Base-by-base conservation (phyloP, 2,797 vertebrate genomes). In the Scomberomorus guttatus region DNA sequence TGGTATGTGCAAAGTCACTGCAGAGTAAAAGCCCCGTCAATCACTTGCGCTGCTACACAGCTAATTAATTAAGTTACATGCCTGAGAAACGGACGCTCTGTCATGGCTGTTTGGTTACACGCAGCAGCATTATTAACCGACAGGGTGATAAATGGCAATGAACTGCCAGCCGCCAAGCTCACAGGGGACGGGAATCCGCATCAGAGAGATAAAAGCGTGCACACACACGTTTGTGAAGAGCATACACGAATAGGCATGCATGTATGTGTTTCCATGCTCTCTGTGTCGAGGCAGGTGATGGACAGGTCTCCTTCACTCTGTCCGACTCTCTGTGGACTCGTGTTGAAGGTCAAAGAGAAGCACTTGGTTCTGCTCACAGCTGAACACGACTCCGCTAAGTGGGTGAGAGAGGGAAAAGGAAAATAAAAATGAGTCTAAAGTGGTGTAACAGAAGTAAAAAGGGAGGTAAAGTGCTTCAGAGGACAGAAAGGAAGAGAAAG, bases 1-100 rank as follows among this genome's bases (percentile, higher is more conserved):
- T 39, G 51, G 22, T 46, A 54, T 66, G 65, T 79, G 65, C 54
- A 69, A 34, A 85, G 65, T 80, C 58, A 46, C 82, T 63, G 67
- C 71, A 93, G 94, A 51, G 92, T 90, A 85, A 94, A 95, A 82
- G 93, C 92, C 89, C 86, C 87, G 85, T 90, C 89, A 90, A 75
- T 93, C 82, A 90, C 79, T 70, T n/a, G 13, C 65, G 50, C 67
- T 18, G 68, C 79, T 79, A 70, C 87, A 65, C 48, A 50, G 72
- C 77, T 92, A 86, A 93, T 91, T 87, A 91, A 94, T 93, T 69
- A 87, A 89, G 79, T 93, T 93, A 90, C 89, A 92, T 77, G 81
- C 74, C 80, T 64, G 82, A 84, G 77, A 81, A 87, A 81, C 69
- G 2, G 80, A 37, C 71, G 72, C 76, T 78, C 83, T 78, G 83